Base-by-base conservation (phyloP, 2,113 vertebrate species). In the Tapirus terrestris region DNA sequence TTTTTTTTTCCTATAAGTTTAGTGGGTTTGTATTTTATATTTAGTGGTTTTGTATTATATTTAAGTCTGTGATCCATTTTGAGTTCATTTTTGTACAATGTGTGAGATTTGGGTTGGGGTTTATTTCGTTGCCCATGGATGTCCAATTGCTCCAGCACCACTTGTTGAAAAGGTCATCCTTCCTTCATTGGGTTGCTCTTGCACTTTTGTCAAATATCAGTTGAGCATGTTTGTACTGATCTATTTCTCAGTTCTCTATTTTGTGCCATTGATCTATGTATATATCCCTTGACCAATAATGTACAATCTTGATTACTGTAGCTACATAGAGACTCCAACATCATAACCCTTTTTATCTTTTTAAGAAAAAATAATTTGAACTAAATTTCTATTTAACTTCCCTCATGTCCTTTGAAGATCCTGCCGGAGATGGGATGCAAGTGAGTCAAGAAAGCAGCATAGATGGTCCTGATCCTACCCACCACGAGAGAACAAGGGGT, bases 261-360 rank as follows among this genome's bases (percentile, higher is more conserved):
- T 3, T 29, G 53, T 43, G 20, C 27, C 33, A n/a, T 2, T 12
- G 29, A 36, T 0, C 36, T 76, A 11, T 2, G 0, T 18, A 36
- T 67, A 81, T 70, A 0, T 10, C 51, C 39, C 27, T 45, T 27
- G 36, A 17, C 27, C 25, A 8, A 6, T 1, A 31, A 6, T 8
- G 6, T 10, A 3, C 8, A 53, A 63, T n/a, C 48, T 61, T 80
- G 20, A 70, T 39, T 12, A 11, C 33, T 10, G 8, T 13, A 33
- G 11, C 5, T 4, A 23, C 8, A 5, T 0, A 2, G 9, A 31
- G 31, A 65, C 39, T 33, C 65, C 29, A 21, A 56, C 14, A 60
- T 12, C 58, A 56, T 6, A 92, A 67, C 12, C 8, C 75, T 43
- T 25, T 39, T 56, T 12, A 3, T 39, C 39, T 80, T n/a, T 58